These are phyloP conservation scores for Melitaea cinxia DNA, from an alignment of 1,140 invertebrate species.

Conservation along the genomic window DNA sequence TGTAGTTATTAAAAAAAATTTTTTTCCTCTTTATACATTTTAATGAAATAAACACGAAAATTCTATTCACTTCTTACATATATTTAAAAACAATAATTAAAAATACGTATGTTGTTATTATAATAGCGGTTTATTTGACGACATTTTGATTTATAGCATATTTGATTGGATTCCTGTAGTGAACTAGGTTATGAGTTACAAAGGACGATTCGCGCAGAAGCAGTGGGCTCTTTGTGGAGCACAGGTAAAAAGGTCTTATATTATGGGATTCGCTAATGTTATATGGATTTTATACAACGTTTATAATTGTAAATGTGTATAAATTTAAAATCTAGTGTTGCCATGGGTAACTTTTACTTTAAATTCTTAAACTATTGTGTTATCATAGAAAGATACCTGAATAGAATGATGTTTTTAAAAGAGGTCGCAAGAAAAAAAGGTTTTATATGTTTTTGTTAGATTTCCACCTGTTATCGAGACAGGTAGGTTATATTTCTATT, in stretches of 20 bases:
- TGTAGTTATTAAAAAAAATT: neutral
- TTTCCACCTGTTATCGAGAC: constrained; percentile 1
- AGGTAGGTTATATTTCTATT: constrained; percentile 1
- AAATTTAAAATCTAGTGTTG: neutral
- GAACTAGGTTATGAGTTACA: constrained; percentile 66
- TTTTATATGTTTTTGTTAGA: neutral
- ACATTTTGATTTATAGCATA: constrained; percentile 24
- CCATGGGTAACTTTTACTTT: too few relatives aligned
- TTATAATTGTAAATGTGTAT: neutral
- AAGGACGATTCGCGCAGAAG: constrained; percentile 63
- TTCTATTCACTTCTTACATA: neutral
- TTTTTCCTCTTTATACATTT: neutral
- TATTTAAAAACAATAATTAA: constrained; percentile 2
- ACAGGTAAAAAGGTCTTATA: constrained; percentile 56
- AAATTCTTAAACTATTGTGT: neutral
- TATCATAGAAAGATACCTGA: neutral
- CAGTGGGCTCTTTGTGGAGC: constrained; percentile 48
- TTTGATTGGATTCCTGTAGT: constrained; percentile 37
- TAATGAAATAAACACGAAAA: neutral
- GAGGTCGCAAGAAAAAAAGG: neutral
- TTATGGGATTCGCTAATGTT: constrained; percentile 21
- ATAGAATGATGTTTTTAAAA: neutral
- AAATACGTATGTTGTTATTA: neutral
- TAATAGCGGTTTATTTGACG: neutral
- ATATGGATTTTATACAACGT: neutral